Conservation (phyloP, 2,797 vertebrate genomes). For the Sylvia borin region DNA sequence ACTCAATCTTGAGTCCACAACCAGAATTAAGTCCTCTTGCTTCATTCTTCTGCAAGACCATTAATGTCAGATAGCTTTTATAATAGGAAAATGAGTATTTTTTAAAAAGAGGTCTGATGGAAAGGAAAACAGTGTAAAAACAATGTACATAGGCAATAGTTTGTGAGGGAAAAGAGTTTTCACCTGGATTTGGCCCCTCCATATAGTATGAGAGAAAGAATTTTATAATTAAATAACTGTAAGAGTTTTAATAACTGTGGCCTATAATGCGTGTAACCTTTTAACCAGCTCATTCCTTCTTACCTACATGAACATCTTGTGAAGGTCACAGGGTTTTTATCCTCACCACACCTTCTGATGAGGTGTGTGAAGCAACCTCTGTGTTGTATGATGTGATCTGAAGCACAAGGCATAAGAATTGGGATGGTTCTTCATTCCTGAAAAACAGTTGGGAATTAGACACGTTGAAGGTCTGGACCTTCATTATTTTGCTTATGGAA, state of each 20-base stretch:
- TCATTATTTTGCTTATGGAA: neutral
- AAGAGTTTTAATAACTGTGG: neutral
- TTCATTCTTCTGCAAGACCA: neutral
- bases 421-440: neutral
- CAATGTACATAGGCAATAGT: neutral
- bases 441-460: neutral
- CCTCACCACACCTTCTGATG: neutral
- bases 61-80: neutral
- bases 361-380: neutral
- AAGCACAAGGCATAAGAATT: neutral
- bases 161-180: neutral
- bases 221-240: neutral
- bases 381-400: fast-evolving
- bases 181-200: neutral
- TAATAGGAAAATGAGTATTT: neutral
- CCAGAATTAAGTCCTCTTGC: neutral
- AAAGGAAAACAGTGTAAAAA: neutral
- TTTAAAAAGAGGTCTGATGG: neutral
- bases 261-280: neutral
- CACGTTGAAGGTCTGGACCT: neutral
- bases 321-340: neutral
- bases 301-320: neutral
- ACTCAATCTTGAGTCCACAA: constrained; percentile 29
- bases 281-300: neutral
- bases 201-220: neutral